Base-by-base conservation (phyloP, 2,797 vertebrate species). In the Premnoplex brunnescens region DNA sequence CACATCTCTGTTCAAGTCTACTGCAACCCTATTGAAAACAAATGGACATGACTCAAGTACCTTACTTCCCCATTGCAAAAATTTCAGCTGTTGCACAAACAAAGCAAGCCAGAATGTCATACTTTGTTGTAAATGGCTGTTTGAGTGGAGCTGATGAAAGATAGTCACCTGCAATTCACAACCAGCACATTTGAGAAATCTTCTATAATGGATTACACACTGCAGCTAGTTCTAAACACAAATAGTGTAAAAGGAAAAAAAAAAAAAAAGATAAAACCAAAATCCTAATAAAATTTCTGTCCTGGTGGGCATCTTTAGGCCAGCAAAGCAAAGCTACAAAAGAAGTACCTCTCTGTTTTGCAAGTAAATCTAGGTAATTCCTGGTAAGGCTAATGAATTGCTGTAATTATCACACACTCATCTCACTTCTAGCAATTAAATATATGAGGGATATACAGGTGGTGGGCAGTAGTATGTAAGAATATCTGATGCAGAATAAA, bases 161-260 rank as follows among this genome's bases (percentile, higher is more conserved):
- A 64, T 1, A 66, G 28, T 0, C 0, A 72, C 67, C 59, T 2
- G 1, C 0, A 0, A 67, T 64, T 85, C 81, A 73, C 46, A 87
- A 30, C 14, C 32, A 60, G 15, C 28, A 77, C 34, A 11, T 80
- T 24, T 77, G 49, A 37, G 49, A 77, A 37, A n/a, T 37, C 48
- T 58, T 32, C 49, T 56, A 16, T 63, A 46, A 27, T 37, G 21
- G n/a, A 51, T 68, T 75, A 54, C 46, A 62, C 30, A 22, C 12
- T 51, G 75, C 41, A 72, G 37, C 6, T 60, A 62, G 8, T 52
- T 86, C 51, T 46, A 49, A 74, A 49, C 5, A 12, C 8, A 39
- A 46, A 41, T 2, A 56, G 21, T 10, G 3, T 8, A 39, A 55
- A 62, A 46, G 3, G 2, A 3, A 15, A 39, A 21, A 62, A 12